Evolutionary conservation across 2,113 vertebrate species (phyloP).

Genomic region (Osmerus mordax): DNA sequence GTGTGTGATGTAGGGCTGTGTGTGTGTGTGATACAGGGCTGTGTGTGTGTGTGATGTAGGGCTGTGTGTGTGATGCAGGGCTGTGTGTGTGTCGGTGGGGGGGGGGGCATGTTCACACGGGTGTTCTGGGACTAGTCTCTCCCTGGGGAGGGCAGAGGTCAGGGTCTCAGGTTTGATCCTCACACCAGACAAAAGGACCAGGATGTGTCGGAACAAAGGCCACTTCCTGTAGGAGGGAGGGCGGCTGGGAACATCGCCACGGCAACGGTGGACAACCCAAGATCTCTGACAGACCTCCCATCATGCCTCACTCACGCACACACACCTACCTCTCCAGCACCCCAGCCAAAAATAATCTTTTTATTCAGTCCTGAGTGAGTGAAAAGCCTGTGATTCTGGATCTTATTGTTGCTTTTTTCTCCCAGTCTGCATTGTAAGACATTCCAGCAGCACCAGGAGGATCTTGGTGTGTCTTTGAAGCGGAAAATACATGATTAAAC

Average conservation of each 20-base stretch:
- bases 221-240: conserved; percentile 41
- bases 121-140: conserved; percentile 17
- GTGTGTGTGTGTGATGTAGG: not conserved
- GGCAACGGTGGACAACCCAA: conserved; percentile 22
- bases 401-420: not conserved
- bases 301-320: conserved; percentile 12
- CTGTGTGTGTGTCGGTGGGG: not conserved
- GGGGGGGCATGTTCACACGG: conserved; percentile 32
- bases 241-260: conserved; percentile 35
- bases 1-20: not conserved
- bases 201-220: conserved; percentile 50
- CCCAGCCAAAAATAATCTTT: conserved; percentile 24
- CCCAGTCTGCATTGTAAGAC: not conserved
- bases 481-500: not conserved
- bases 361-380: conserved; percentile 12
- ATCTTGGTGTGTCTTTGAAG: not conserved
- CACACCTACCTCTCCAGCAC: not conserved
- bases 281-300: conserved; percentile 2
- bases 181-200: conserved; percentile 43
- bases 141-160: conserved; percentile 22
- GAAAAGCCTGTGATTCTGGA: not conserved
- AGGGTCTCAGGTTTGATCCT: conserved; percentile 39
- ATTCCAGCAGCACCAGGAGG: not conserved
- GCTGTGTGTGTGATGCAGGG: conserved; percentile 20
- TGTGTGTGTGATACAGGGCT: conserved; percentile 4